Conservation (phyloP, 2,113 vertebrate species). For the Triplophysa siluroides region DNA sequence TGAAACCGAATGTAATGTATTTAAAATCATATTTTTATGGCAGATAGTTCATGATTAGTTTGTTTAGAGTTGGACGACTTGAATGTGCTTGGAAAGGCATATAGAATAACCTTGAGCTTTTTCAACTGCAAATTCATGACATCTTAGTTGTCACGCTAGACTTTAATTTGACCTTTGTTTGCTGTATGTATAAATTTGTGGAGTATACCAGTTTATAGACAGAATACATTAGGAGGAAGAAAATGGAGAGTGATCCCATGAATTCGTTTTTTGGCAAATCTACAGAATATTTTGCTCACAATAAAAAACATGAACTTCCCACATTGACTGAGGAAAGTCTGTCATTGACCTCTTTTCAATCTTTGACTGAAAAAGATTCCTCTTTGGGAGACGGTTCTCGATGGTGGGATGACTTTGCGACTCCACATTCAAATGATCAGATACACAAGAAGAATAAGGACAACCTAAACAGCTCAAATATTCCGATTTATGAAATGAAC, state of each 20-base stretch:
- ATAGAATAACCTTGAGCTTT: background rate
- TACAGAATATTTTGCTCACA: constrained; percentile 68
- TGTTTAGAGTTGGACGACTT: background rate
- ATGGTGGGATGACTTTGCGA: background rate
- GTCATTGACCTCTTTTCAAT: constrained; percentile 74
- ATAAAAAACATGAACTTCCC: constrained; percentile 55
- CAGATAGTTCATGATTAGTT: background rate
- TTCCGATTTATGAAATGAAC: constrained; percentile 1
- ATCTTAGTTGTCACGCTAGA: background rate
- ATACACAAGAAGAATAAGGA: background rate
- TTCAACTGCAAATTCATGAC: background rate
- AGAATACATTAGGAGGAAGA: constrained; percentile 29
- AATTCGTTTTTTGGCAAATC: constrained; percentile 68
- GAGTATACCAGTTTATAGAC: constrained; percentile 3
- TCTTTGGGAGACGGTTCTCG: constrained; percentile 19
- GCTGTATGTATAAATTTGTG: background rate
- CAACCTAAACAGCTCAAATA: background rate
- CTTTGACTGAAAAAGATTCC: constrained; percentile 49
- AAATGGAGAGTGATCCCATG: constrained; percentile 54
- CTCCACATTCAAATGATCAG: background rate
- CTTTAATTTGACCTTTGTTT: background rate
- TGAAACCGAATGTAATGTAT: background rate
- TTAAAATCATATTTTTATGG: background rate
- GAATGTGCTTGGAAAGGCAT: background rate
- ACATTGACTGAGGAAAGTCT: constrained; percentile 67